Conservation (phyloP, 2,113 vertebrate species). For the Neolamprologus falcicula region DNA sequence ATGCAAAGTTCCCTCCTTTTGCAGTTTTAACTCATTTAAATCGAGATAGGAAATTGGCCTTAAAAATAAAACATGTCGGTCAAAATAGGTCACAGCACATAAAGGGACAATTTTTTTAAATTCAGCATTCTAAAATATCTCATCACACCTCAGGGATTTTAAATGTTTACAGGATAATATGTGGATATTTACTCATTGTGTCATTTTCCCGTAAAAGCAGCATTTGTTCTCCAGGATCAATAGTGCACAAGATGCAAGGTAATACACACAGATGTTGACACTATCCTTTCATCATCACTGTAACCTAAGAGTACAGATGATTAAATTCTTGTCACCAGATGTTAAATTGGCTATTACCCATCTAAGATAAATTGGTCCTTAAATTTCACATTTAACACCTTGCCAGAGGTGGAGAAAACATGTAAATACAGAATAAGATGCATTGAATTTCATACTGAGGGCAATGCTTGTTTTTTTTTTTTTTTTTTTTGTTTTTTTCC, state of each 20-base stretch:
- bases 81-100: background rate
- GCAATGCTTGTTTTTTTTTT: background rate
- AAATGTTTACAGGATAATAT: slow-evolving; percentile 34
- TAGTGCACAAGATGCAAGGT: slow-evolving; percentile 23
- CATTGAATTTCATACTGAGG: background rate
- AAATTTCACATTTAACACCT: slow-evolving; percentile 24
- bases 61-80: background rate
- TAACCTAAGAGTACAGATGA: slow-evolving; percentile 46
- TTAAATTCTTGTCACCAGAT: slow-evolving; percentile 57
- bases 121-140: background rate
- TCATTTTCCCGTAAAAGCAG: slow-evolving; percentile 59
- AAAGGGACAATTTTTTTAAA: background rate
- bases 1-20: background rate
- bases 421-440: background rate
- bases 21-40: background rate
- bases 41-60: background rate
- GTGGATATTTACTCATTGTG: slow-evolving; percentile 59
- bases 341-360: slow-evolving; percentile 46
- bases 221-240: slow-evolving; percentile 39
- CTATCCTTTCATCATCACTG: slow-evolving; percentile 51
- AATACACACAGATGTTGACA: slow-evolving; percentile 40
- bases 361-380: slow-evolving; percentile 47
- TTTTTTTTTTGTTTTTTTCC: too few relatives aligned
- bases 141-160: slow-evolving; percentile 16
- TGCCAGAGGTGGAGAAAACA: background rate